Conservation (phyloP, 2,797 vertebrate genomes). For the Eulemur coronatus region DNA sequence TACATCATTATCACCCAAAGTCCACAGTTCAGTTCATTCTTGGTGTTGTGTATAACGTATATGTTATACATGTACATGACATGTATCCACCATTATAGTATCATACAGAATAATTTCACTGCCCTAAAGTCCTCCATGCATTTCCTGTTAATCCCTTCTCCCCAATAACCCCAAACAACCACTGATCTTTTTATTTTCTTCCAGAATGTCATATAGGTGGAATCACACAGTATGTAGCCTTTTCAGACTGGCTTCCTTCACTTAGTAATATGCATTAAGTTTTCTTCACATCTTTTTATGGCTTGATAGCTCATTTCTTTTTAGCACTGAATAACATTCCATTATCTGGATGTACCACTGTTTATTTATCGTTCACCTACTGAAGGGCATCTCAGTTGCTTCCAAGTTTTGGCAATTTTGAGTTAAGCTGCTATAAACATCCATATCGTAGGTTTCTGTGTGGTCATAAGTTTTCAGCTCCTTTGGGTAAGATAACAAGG, state of each 20-base stretch:
- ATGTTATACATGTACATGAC: no score
- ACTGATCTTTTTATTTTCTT: background rate
- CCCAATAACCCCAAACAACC: background rate
- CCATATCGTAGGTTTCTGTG: background rate
- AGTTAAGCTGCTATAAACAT: background rate
- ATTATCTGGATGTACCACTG: background rate
- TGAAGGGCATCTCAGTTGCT: background rate
- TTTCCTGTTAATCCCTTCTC: background rate
- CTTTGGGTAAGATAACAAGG: background rate
- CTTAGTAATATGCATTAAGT: background rate
- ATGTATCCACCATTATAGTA: background rate
- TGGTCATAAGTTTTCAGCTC: background rate
- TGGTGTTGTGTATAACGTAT: background rate
- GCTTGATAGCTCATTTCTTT: background rate
- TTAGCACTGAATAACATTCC: background rate
- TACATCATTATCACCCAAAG: background rate
- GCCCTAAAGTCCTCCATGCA: background rate
- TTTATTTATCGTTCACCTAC: background rate
- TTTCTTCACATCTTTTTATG: background rate
- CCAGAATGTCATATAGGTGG: background rate
- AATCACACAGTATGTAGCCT: background rate
- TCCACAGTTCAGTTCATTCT: background rate
- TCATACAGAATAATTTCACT: background rate
- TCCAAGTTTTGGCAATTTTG: background rate
- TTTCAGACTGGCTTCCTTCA: background rate